Evolutionary conservation across 2,113 vertebrate genomes (phyloP).

Genomic region (Shinisaurus crocodilurus): DNA sequence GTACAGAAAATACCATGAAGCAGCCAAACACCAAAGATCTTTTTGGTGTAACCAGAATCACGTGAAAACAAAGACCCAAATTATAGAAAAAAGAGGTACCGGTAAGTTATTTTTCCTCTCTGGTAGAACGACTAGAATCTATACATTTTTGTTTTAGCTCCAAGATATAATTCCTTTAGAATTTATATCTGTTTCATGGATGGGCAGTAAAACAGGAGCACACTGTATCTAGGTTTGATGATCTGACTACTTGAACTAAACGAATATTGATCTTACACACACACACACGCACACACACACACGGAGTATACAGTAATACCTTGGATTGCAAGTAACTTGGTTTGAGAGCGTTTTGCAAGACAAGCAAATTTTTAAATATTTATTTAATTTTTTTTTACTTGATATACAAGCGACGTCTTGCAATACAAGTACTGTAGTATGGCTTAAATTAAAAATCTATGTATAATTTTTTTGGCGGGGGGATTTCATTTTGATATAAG

Average conservation of each 20-base stretch:
- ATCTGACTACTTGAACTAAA: constrained; percentile 7
- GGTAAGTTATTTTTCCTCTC: not conserved
- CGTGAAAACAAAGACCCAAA: not conserved
- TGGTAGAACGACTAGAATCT: not conserved
- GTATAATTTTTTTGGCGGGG: no score
- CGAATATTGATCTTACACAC: not conserved
- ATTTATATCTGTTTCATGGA: not conserved
- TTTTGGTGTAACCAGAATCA: not conserved
- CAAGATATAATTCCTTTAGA: not conserved
- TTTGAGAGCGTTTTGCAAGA: no score
- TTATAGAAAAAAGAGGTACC: not conserved
- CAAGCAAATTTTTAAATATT: no score
- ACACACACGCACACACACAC: constrained; percentile 26
- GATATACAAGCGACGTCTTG: no score
- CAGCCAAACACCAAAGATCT: not conserved
- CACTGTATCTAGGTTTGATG: not conserved
- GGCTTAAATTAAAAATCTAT: no score
- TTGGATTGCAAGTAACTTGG: no score
- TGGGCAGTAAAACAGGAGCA: not conserved
- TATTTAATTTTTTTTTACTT: no score
- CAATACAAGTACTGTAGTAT: no score
- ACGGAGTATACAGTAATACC: no score
- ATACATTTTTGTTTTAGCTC: not conserved
- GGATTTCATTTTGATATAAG: no score
- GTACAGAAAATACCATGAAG: not conserved